Evolutionary conservation across 2,797 vertebrate species (phyloP).

Genomic region (Micropoecilia bifurca): DNA sequence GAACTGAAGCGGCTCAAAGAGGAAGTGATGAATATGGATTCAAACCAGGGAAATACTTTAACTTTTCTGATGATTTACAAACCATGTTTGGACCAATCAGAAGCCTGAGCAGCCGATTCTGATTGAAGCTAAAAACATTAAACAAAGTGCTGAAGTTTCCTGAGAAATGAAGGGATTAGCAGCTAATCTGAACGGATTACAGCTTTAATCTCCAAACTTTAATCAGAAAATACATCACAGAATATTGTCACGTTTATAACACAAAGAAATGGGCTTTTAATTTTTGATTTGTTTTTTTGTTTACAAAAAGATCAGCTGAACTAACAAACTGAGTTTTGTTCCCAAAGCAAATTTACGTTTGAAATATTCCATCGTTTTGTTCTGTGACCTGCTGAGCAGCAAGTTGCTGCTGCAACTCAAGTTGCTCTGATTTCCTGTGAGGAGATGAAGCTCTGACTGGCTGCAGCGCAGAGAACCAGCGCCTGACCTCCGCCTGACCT

Average conservation of each 20-base stretch:
- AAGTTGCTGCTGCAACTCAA: slow-evolving; percentile 5
- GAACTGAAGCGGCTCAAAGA: no score
- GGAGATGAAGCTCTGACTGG: background rate
- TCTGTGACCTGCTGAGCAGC: background rate
- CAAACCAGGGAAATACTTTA: no score
- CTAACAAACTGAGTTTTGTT: background rate
- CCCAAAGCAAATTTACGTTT: background rate
- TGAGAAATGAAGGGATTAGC: background rate
- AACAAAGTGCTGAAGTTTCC: no score
- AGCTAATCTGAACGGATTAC: background rate
- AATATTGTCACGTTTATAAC: background rate
- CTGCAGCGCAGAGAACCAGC: background rate
- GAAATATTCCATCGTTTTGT: background rate
- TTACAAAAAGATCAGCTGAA: background rate
- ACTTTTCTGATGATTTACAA: no score
- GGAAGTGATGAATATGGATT: no score
- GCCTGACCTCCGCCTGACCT: no score
- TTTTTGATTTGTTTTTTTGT: background rate
- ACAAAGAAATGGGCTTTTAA: background rate
- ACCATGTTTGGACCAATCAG: no score
- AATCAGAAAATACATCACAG: background rate
- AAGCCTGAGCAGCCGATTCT: no score
- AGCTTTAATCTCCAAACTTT: background rate
- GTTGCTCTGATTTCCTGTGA: background rate
- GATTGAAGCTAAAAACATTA: no score